These are phyloP conservation scores for Thalassoma bifasciatum DNA, from an alignment of 2,113 vertebrate genomes.

Conservation along the genomic window DNA sequence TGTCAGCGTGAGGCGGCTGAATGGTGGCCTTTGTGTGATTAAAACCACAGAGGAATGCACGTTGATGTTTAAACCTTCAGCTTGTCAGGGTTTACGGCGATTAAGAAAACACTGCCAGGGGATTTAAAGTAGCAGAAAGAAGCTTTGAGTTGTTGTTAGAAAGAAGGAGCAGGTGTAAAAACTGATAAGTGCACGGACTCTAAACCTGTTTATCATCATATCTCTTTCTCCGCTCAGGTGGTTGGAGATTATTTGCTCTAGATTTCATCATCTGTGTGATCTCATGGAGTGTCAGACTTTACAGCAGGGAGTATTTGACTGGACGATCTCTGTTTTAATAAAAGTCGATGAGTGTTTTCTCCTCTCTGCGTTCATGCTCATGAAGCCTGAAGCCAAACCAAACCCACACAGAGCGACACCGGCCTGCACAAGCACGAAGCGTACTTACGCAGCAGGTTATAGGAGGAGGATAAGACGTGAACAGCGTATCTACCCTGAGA, in stretches of 20 bases:
- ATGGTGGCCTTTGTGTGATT: constrained; percentile 31
- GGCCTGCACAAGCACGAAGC: constrained; percentile 19
- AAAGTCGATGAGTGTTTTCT: no score
- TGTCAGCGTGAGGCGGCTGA: not conserved
- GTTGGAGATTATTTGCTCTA: not conserved
- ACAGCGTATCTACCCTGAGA: constrained; percentile 93
- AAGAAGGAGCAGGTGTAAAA: no score
- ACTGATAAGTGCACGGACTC: not conserved
- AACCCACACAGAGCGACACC: constrained; percentile 22
- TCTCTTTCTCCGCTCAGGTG: not conserved
- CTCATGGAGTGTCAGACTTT: no score
- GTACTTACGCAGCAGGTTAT: constrained; percentile 78
- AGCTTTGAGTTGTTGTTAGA: not conserved
- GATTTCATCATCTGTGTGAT: no score
- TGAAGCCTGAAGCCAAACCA: constrained; percentile 3
- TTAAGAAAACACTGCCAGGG: not conserved
- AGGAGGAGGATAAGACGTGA: constrained; percentile 80
- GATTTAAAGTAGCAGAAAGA: constrained; percentile 28
- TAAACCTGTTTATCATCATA: not conserved
- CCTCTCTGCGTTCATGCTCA: no score
- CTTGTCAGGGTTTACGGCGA: not conserved
- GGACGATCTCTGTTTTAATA: no score
- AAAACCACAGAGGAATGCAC: constrained; percentile 33
- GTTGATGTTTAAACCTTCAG: constrained; percentile 8
- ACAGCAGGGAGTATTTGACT: no score